Percentiles rank a stretch among this genome's conserved stretches.
phyloP scores from a whole-genome alignment of 1,140 invertebrate genomes.

The Eupeodes corollae region DNA sequence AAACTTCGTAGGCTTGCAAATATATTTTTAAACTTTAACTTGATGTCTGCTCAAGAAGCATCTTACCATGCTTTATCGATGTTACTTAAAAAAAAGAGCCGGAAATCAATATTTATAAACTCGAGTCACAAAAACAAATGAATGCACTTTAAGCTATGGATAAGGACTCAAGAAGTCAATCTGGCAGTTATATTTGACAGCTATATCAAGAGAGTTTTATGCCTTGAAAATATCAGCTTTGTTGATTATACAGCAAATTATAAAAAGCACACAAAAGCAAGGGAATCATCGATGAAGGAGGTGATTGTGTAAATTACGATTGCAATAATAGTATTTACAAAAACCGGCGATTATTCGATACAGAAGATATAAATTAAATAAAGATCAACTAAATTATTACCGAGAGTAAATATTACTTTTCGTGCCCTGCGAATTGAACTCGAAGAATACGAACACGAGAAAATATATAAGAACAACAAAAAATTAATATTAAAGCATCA shows the following conservation, averaged over 20 bases:
- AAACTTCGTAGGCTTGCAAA: neutral
- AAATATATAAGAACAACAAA: neutral
- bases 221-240: neutral
- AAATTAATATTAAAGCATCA: neutral
- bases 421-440: neutral
- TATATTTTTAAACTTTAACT: neutral
- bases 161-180: neutral
- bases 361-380: neutral
- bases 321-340: neutral
- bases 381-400: neutral
- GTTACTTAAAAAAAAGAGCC: neutral
- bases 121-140: neutral
- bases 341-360: neutral
- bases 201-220: neutral
- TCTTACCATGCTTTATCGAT: neutral
- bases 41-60: conserved; percentile 1
- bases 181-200: neutral
- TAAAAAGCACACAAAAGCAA: neutral
- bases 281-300: neutral
- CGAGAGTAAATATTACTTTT: neutral
- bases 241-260: conserved; percentile 1
- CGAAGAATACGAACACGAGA: neutral
- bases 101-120: neutral
- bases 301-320: neutral
- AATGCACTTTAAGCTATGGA: neutral